Evolutionary conservation across 2,113 vertebrate genomes (phyloP), one percentile per base, ranked within the genome.

Genomic region (Nematolebias whitei): DNA sequence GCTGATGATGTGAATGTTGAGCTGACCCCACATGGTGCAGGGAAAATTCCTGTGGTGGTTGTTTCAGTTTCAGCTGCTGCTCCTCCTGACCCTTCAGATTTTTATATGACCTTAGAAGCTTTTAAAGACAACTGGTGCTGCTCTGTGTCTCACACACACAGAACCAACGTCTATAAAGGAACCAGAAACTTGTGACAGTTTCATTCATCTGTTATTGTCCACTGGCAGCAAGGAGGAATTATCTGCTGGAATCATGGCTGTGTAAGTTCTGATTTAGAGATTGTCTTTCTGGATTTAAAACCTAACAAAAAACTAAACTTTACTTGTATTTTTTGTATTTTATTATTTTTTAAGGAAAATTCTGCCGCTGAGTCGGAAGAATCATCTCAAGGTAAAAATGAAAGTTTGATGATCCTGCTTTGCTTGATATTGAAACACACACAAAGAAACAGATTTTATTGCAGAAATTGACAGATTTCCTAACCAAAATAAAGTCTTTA

Each of bases 21-120:
- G 22, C 10, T 9, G 38, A 26, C 62, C 20, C 43, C 23, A 58
- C 20, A 5, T 11, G 44, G 48, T 45, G 20, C 58, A 5, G 54
- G 76, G 24, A 60, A 64, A 41, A 82, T 78, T 78, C 81, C 74
- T 61, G 49, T 50, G 63, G 68, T 0, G n/a, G 64, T 76, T 76
- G 76, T 66, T 69, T 9, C 19, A 53, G 44, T 43, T 29, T 79
- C 86, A 88, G 86, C 86, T 86, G 83, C 76, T 15, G 20, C 63
- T 14, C 3, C 23, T 26, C 2, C 23, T 26, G 24, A 62, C 40
- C 56, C 48, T 22, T 29, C 18, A 1, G 64, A 18, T 41, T n/a
- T 50, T 51, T 35, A 35, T 35, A 8, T 35, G 5, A 5, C 5
- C 32, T 35, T 10, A 35, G 32, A 35, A 35, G 5, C 24, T 50